phyloP scores from a whole-genome alignment of 2,113 vertebrate genomes.

The Regulus satrapa region DNA sequence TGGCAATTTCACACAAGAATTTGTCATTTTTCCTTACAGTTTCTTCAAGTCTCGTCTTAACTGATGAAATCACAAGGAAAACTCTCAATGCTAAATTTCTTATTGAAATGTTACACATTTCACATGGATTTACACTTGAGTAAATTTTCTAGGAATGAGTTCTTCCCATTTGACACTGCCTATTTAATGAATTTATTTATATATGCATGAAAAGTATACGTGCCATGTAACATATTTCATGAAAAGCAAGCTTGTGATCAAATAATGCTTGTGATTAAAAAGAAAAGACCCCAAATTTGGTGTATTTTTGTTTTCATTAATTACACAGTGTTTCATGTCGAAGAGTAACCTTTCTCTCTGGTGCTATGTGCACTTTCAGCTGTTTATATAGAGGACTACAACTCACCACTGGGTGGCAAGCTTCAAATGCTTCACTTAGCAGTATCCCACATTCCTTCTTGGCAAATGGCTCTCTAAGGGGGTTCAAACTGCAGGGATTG shows the following conservation, averaged over 20 bases:
- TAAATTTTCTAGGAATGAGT: neutral
- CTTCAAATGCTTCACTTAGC: constrained; percentile 88
- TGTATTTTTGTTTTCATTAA: neutral
- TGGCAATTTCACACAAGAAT: neutral
- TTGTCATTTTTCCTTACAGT: neutral
- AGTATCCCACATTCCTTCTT: constrained; percentile 89
- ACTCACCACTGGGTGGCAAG: constrained; percentile 96
- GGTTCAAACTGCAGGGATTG: constrained; percentile 88
- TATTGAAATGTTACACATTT: neutral
- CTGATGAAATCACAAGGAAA: neutral
- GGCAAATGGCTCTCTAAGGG: constrained; percentile 89
- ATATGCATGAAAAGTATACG: accelerated
- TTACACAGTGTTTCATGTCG: neutral
- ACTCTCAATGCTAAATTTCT: neutral
- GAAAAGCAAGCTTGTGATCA: neutral
- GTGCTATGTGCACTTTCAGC: neutral
- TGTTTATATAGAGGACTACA: neutral
- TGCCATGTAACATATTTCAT: neutral
- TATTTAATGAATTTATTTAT: neutral
- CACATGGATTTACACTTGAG: neutral
- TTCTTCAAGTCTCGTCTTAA: neutral
- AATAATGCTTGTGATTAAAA: neutral
- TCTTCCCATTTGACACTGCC: neutral
- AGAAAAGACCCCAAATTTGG: accelerated
- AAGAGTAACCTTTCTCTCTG: neutral